Conservation (phyloP, 2,888 invertebrate genomes). For the Drosophila rellima region DNA sequence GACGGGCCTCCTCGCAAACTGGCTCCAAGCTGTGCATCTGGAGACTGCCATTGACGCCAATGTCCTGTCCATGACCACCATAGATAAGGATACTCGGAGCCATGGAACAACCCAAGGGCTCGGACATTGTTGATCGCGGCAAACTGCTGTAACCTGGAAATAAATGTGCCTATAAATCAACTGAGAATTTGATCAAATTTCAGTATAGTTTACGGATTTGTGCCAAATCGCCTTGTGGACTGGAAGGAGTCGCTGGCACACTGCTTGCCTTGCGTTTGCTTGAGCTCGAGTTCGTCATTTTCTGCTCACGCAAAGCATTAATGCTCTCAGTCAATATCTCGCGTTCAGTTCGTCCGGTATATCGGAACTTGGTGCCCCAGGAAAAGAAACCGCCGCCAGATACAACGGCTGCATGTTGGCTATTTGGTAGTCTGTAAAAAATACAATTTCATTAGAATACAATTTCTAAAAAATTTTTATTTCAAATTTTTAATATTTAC, state of each 20-base stretch:
- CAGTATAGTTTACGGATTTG: slow-evolving; percentile 86
- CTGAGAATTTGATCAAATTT: background rate
- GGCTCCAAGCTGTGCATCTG: slow-evolving; percentile 87
- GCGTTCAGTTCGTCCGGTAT: slow-evolving; percentile 95
- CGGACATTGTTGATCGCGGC: slow-evolving; percentile 93
- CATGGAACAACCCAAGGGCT: slow-evolving; percentile 87
- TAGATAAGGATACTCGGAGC: slow-evolving; percentile 86
- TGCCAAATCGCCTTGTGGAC: slow-evolving; percentile 88
- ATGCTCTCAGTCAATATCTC: slow-evolving; percentile 95
- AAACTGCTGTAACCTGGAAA: slow-evolving; percentile 92
- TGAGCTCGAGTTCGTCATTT: slow-evolving; percentile 87
- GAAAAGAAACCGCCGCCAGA: slow-evolving; percentile 97
- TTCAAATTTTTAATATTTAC: too few species aligned
- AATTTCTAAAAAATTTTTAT: too few species aligned
- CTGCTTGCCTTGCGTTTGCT: slow-evolving; percentile 92
- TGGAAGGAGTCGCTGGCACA: slow-evolving; percentile 94
- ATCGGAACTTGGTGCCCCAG: slow-evolving; percentile 97
- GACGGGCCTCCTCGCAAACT: slow-evolving; percentile 88
- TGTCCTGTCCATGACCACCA: slow-evolving; percentile 85
- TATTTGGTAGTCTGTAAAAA: slow-evolving; percentile 91
- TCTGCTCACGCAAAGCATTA: slow-evolving; percentile 88
- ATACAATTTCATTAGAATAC: too few species aligned
- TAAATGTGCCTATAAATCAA: background rate
- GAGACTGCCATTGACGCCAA: slow-evolving; percentile 57
- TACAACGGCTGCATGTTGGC: slow-evolving; percentile 94